Evolutionary conservation across 1,140 invertebrate species (phyloP).

Genomic region (Diuraphis noxia): DNA sequence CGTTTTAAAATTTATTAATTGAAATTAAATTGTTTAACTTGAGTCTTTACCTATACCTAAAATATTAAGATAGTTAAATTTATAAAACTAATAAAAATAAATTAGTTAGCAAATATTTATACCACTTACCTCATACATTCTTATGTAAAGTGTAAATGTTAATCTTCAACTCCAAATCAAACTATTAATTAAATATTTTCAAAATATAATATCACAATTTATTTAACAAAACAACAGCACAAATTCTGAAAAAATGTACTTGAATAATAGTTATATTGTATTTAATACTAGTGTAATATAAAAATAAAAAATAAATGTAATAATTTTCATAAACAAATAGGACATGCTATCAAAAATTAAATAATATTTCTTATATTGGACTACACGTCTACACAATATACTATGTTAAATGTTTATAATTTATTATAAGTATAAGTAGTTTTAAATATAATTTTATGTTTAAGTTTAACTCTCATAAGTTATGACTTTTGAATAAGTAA

Average conservation of each 20-base stretch:
- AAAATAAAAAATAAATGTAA: neutral
- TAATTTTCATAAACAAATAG: neutral
- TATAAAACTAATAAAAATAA: neutral
- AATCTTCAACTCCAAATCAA: neutral
- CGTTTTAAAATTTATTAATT: neutral
- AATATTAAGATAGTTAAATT: neutral
- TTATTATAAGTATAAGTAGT: too few relatives aligned
- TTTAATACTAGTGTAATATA: neutral
- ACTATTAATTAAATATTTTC: neutral
- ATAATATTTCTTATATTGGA: neutral
- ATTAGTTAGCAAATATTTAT: neutral
- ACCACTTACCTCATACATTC: conserved; percentile 19
- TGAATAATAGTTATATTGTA: neutral
- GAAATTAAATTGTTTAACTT: neutral
- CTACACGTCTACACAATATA: neutral
- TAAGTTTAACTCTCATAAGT: too few relatives aligned
- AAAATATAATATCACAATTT: neutral
- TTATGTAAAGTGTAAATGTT: neutral
- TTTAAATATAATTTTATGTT: too few relatives aligned
- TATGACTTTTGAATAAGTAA: too few relatives aligned
- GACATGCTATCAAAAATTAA: neutral
- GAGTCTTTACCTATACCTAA: neutral
- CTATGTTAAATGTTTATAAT: neutral
- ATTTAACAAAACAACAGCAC: neutral
- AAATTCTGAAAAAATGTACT: neutral